Evolutionary conservation across 1,140 invertebrate species (phyloP).

Genomic region (Monomorium pharaonis): DNA sequence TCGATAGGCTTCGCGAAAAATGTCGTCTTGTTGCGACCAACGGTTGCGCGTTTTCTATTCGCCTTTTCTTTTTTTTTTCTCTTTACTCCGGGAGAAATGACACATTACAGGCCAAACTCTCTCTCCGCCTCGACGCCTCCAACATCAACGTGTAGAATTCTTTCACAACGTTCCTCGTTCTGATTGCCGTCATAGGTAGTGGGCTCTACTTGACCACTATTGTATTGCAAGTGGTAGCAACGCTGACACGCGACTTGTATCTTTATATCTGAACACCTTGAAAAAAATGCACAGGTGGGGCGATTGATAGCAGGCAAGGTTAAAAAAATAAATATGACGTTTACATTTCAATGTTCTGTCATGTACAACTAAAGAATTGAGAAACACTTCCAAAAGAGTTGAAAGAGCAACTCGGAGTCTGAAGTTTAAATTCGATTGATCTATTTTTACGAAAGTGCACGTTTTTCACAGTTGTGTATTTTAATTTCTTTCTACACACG

Average conservation of each 20-base stretch:
- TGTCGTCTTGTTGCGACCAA: background rate
- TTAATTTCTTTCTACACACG: background rate
- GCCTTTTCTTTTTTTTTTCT: background rate
- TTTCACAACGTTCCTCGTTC: slow-evolving; percentile 67
- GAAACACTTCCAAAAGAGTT: background rate
- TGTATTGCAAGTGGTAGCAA: slow-evolving; percentile 15
- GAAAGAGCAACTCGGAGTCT: background rate
- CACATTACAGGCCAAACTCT: slow-evolving; percentile 81
- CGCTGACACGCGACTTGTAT: slow-evolving; percentile 35
- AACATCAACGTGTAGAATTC: slow-evolving; percentile 73
- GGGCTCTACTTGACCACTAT: background rate
- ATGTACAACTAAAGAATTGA: background rate
- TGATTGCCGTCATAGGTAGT: background rate
- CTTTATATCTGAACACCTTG: slow-evolving; percentile 3
- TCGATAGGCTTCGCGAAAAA: slow-evolving; percentile 44
- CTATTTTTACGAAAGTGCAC: background rate
- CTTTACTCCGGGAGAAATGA: slow-evolving; percentile 57
- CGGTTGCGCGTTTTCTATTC: background rate
- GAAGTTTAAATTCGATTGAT: background rate
- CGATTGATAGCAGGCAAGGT: background rate
- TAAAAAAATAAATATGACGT: background rate
- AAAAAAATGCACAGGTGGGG: background rate
- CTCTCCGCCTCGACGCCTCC: slow-evolving; percentile 75
- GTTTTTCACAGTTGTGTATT: background rate
- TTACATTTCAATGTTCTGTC: background rate